phyloP scores from a whole-genome alignment of 53 echinoderm and acorn worm genomes.

The Henricia sp. region DNA sequence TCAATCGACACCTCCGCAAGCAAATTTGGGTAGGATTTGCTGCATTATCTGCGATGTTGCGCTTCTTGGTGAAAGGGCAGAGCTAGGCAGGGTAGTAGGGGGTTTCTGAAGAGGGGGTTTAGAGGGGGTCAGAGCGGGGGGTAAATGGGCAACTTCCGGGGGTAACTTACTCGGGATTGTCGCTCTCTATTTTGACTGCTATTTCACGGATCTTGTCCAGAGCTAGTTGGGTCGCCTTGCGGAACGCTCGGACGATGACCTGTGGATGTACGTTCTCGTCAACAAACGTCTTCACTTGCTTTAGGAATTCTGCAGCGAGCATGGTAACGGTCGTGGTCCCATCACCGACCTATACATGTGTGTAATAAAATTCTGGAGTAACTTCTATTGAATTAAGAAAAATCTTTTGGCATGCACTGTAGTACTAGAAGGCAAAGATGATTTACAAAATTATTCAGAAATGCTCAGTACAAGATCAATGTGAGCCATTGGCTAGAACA shows the following conservation, averaged over 20 bases:
- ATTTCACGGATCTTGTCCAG: slow-evolving; percentile 94
- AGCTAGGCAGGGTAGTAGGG: slow-evolving; percentile 12
- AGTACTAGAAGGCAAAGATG: too few species aligned
- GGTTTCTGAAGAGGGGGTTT: neutral
- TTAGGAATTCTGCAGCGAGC: slow-evolving; percentile 91
- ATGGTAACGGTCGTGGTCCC: slow-evolving; percentile 93
- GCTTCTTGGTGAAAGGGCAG: slow-evolving; percentile 33
- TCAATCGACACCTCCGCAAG: slow-evolving; percentile 41
- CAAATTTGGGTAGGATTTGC: neutral
- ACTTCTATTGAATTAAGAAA: too few species aligned
- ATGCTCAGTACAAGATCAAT: too few species aligned
- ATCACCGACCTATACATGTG: slow-evolving; percentile 92
- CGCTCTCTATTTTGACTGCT: slow-evolving; percentile 64
- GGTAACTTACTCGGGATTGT: slow-evolving; percentile 61
- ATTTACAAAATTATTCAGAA: too few species aligned
- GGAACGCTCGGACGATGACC: slow-evolving; percentile 91
- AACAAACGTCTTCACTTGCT: slow-evolving; percentile 89
- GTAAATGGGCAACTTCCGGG: slow-evolving; percentile 24
- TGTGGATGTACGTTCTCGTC: slow-evolving; percentile 98
- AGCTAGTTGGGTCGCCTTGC: slow-evolving; percentile 96
- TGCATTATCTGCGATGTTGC: slow-evolving; percentile 53
- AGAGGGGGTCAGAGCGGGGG: neutral
- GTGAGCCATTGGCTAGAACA: too few species aligned
- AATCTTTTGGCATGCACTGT: too few species aligned
- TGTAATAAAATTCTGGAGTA: too few species aligned